phyloP scores from a whole-genome alignment of 2,888 invertebrate species.

The Lomographa bimaculata region DNA sequence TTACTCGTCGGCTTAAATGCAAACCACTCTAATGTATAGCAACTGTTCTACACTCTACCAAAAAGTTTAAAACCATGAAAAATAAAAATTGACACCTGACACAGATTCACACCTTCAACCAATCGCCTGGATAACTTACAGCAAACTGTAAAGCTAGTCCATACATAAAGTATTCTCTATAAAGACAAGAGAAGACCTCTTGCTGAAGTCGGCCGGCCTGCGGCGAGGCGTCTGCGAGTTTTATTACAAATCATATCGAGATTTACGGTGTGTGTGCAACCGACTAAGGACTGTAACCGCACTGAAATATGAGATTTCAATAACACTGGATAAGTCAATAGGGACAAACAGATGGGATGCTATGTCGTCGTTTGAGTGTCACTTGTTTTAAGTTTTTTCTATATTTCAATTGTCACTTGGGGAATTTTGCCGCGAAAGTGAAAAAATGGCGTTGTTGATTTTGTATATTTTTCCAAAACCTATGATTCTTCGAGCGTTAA shows the following conservation, averaged over 20 bases:
- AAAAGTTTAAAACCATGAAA: too few relatives aligned
- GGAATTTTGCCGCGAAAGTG: too few relatives aligned
- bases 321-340: constrained; percentile 34
- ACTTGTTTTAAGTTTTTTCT: constrained; percentile 6
- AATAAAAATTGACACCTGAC: constrained; percentile 1
- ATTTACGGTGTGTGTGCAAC: constrained; percentile 56
- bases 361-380: constrained; percentile 3
- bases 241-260: constrained; percentile 57
- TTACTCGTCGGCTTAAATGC: too few relatives aligned
- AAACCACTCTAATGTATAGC: too few relatives aligned
- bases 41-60: too few relatives aligned
- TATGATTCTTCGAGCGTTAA: too few relatives aligned
- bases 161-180: constrained; percentile 33
- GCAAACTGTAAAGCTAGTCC: constrained; percentile 10
- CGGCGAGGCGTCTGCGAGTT: constrained; percentile 40
- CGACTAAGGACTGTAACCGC: constrained; percentile 46
- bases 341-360: constrained; percentile 5
- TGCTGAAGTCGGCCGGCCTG: constrained; percentile 33
- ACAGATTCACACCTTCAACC: constrained; percentile 3
- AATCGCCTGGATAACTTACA: constrained; percentile 3
- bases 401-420: too few relatives aligned
- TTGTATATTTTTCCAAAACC: too few relatives aligned
- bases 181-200: constrained; percentile 32
- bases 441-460: too few relatives aligned
- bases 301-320: constrained; percentile 49